A percentile compares a stretch with the other conserved stretches of the same genome.
phyloP scores from a whole-genome alignment of 2,888 invertebrate species.

The Camptogramma bilineatum region DNA sequence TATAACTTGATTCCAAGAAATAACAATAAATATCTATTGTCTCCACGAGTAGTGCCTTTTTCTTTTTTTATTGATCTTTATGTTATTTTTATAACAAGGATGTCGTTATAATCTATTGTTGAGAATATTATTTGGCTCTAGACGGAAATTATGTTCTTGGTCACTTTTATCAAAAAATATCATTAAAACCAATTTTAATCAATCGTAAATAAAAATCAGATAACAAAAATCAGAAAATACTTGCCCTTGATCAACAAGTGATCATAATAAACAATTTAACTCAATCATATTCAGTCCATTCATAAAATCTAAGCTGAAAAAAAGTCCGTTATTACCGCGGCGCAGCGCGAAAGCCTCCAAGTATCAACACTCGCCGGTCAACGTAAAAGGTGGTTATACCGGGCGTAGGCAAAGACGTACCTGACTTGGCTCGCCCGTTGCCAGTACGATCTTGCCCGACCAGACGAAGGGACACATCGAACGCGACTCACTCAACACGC shows the following conservation, averaged over 20 bases:
- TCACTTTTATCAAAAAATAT: background rate
- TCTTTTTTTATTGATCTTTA: slow-evolving; percentile 17
- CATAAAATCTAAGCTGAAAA: background rate
- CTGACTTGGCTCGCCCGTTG: slow-evolving; percentile 73
- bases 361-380: slow-evolving; percentile 66
- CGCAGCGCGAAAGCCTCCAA: slow-evolving; percentile 51
- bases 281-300: no score
- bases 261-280: no score
- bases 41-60: slow-evolving; percentile 14
- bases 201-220: background rate
- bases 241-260: no score
- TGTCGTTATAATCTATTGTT: slow-evolving; percentile 21
- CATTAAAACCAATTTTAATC: background rate
- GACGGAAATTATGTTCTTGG: slow-evolving; percentile 5
- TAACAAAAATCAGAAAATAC: background rate
- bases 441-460: slow-evolving; percentile 76
- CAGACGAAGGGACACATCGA: slow-evolving; percentile 67
- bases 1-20: slow-evolving; percentile 28
- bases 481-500: slow-evolving; percentile 57
- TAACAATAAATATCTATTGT: slow-evolving; percentile 33
- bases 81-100: slow-evolving; percentile 29
- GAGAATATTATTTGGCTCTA: slow-evolving; percentile 1
- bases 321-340: slow-evolving; percentile 17
- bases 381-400: slow-evolving; percentile 78
- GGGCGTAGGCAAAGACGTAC: slow-evolving; percentile 82